Evolutionary conservation across 2,888 invertebrate species (phyloP).

Genomic region (Biston stratarius): DNA sequence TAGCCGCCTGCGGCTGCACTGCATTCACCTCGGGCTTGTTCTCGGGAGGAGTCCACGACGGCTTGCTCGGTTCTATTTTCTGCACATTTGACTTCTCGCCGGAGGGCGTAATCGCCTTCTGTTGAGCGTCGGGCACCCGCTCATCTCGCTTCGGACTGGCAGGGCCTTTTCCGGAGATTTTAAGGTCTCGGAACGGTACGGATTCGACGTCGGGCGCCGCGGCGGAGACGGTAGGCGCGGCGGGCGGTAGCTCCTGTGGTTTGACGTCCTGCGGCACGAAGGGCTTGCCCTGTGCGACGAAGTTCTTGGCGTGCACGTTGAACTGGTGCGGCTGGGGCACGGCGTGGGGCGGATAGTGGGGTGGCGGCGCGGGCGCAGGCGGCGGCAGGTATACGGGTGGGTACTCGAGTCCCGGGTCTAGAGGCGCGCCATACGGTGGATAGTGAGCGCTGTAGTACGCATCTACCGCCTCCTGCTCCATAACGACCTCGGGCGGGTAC

Average conservation of each 20-base stretch:
- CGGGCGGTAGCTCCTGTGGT: constrained; percentile 62
- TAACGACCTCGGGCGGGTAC: constrained; percentile 76
- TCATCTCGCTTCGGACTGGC: constrained; percentile 74
- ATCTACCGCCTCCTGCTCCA: constrained; percentile 83
- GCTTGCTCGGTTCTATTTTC: constrained; percentile 70
- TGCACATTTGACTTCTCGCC: constrained; percentile 65
- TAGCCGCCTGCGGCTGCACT: constrained; percentile 53
- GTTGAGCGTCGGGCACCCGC: constrained; percentile 54
- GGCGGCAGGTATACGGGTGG: constrained; percentile 76
- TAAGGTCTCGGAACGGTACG: constrained; percentile 78
- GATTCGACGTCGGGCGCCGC: constrained; percentile 64
- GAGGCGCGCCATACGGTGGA: constrained; percentile 73
- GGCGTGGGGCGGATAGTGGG: constrained; percentile 67
- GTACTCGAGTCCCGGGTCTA: constrained; percentile 75
- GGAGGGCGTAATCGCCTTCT: constrained; percentile 54
- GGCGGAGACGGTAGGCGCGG: constrained; percentile 56
- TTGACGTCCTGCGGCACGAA: constrained; percentile 68
- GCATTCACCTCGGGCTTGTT: constrained; percentile 53
- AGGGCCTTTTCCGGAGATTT: constrained; percentile 69
- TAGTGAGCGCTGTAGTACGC: constrained; percentile 80
- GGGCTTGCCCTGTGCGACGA: constrained; percentile 74
- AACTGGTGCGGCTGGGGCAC: constrained; percentile 70
- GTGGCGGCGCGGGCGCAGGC: constrained; percentile 66
- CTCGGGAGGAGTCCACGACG: constrained; percentile 67
- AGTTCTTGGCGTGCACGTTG: constrained; percentile 84